These are phyloP conservation scores for Macaria notata DNA, from an alignment of 2,888 invertebrate genomes.

Conservation along the genomic window DNA sequence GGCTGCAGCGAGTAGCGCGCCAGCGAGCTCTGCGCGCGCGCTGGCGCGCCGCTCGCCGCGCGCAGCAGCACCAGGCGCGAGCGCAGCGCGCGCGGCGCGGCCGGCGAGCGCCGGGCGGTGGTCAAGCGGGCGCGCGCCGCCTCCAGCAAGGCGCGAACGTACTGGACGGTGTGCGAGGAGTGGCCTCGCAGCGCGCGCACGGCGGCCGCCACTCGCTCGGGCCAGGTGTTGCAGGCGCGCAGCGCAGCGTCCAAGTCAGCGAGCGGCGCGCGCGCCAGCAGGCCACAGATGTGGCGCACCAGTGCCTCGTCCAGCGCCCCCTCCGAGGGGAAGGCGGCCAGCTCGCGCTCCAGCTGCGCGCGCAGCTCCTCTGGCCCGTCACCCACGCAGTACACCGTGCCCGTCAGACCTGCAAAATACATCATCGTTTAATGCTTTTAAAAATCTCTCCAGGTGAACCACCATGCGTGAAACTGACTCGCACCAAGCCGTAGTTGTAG, in stretches of 20 bases:
- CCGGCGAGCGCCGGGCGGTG: neutral
- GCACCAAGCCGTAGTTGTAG: too few species aligned
- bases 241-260: neutral
- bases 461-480: too few species aligned
- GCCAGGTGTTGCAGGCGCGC: slow-evolving; percentile 22
- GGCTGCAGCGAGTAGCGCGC: neutral
- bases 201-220: slow-evolving; percentile 32
- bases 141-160: neutral
- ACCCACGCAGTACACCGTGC: slow-evolving; percentile 47
- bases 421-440: too few species aligned
- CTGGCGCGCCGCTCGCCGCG: too few species aligned
- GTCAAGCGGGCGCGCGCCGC: neutral
- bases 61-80: slow-evolving; percentile 46
- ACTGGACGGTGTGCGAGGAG: neutral
- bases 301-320: neutral
- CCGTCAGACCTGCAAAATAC: slow-evolving; percentile 24
- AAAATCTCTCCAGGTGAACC: too few species aligned
- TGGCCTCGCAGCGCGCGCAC: neutral
- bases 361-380: slow-evolving; percentile 39
- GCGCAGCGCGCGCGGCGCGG: slow-evolving; percentile 28
- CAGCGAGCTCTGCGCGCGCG: too few species aligned
- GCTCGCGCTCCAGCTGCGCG: slow-evolving; percentile 26
- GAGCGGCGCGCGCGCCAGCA: neutral
- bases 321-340: neutral
- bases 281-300: neutral